These are phyloP conservation scores for Calvadosia cruxmelitensis DNA, from an alignment of 30 jellyfish, hydroid and myxozoan genomes.

Conservation along the genomic window DNA sequence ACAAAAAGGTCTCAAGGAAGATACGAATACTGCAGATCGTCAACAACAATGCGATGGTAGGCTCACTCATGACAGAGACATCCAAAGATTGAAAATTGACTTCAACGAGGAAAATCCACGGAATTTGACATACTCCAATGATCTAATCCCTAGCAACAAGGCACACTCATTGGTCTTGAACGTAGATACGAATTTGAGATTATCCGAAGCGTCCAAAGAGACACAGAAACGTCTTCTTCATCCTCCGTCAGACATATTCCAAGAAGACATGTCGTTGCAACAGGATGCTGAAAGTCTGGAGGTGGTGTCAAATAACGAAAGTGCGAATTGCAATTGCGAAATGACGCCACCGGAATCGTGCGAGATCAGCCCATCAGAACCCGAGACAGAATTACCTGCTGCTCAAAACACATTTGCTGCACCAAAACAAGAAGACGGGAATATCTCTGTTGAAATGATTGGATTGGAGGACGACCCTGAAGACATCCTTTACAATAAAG, in stretches of 20 bases:
- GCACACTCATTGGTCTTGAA: not conserved
- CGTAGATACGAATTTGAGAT: not conserved
- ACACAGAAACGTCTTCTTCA: too few species aligned
- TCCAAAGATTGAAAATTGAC: too few species aligned
- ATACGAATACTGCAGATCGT: not conserved
- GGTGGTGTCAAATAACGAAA: not conserved
- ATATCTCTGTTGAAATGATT: not conserved
- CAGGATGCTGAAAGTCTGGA: not conserved
- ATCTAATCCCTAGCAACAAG: not conserved
- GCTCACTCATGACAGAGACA: not conserved
- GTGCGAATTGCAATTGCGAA: not conserved
- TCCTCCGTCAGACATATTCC: too few species aligned
- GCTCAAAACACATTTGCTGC: not conserved
- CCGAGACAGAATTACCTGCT: too few species aligned
- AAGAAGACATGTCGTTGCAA: not conserved
- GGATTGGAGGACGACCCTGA: conserved; percentile 2
- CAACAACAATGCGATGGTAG: not conserved
- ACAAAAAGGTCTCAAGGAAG: not conserved
- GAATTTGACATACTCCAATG: not conserved
- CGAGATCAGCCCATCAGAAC: not conserved
- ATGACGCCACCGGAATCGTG: not conserved
- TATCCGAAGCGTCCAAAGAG: not conserved
- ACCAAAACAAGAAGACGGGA: not conserved
- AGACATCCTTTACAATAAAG: conserved; percentile 29
- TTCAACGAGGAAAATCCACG: not conserved